Evolutionary conservation across 2,113 vertebrate genomes (phyloP).

Genomic region (Meleagris gallopavo): DNA sequence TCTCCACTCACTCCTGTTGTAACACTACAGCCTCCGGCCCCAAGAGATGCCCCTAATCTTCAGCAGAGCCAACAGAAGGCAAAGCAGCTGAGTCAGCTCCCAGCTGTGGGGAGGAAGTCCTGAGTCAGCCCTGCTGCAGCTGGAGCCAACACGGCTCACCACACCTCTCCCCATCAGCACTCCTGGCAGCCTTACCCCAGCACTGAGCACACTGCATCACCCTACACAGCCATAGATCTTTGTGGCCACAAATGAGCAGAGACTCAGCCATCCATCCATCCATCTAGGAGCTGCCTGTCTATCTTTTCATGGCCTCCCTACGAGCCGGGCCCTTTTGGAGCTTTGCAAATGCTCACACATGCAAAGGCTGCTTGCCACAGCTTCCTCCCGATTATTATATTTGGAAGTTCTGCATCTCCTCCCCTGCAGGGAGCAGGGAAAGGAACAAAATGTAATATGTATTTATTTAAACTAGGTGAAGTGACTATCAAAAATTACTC

Average conservation of each 20-base stretch:
- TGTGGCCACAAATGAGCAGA: accelerated
- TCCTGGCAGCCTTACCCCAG: neutral
- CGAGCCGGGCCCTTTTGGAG: neutral
- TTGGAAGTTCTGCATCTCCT: neutral
- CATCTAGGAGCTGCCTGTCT: neutral
- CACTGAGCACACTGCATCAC: neutral
- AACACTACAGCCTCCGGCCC: accelerated
- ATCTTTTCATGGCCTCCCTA: neutral
- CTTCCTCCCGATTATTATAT: neutral
- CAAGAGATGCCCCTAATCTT: conserved; percentile 20
- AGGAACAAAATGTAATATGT: neutral
- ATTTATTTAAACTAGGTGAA: neutral
- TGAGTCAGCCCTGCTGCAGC: conserved; percentile 46
- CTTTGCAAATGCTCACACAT: neutral
- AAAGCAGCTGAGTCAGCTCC: conserved; percentile 56
- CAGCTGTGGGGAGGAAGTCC: conserved; percentile 17
- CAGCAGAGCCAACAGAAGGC: neutral
- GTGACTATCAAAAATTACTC: neutral
- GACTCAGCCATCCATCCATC: neutral
- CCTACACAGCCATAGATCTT: neutral
- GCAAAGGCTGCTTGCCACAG: neutral
- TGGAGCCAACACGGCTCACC: neutral
- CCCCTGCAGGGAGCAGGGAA: neutral
- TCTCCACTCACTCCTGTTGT: neutral
- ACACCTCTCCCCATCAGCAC: neutral